Evolutionary conservation across 2,888 invertebrate genomes (phyloP).

Genomic region (Caenorhabditis sp.): DNA sequence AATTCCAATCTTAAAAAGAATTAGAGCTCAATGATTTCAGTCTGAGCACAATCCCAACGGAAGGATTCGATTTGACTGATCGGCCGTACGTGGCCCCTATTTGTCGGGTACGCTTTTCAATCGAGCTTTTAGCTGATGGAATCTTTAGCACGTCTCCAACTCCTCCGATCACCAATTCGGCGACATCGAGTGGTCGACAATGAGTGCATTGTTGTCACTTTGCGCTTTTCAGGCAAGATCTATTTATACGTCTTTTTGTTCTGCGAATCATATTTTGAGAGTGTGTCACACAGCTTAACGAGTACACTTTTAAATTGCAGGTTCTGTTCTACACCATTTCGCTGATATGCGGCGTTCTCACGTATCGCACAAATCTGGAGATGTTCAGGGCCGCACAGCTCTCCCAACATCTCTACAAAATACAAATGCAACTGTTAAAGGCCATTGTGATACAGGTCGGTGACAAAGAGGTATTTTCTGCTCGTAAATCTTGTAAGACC

Average conservation of each 20-base stretch:
- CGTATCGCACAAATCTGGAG: slow-evolving; percentile 10
- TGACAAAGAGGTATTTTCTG: no score
- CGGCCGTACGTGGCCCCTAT: slow-evolving; percentile 2
- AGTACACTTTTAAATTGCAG: slow-evolving; percentile 10
- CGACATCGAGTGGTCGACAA: slow-evolving; percentile 24
- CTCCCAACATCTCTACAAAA: slow-evolving; percentile 18
- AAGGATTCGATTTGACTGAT: slow-evolving; percentile 9
- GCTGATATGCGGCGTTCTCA: slow-evolving; percentile 19
- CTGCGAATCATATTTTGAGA: neutral
- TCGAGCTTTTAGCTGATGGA: neutral
- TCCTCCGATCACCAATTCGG: slow-evolving; percentile 11
- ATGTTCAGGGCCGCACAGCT: slow-evolving; percentile 17
- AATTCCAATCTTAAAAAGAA: neutral
- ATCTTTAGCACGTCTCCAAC: slow-evolving; percentile 21
- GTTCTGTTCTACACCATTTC: slow-evolving; percentile 33
- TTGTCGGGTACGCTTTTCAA: slow-evolving; percentile 1
- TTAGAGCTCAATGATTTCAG: slow-evolving; percentile 4
- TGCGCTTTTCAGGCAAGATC: slow-evolving; percentile 19
- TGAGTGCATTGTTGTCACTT: slow-evolving; percentile 22
- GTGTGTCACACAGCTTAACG: neutral
- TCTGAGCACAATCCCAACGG: neutral
- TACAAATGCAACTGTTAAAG: slow-evolving; percentile 22
- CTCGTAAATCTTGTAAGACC: no score
- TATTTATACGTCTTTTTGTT: neutral
- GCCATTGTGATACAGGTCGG: slow-evolving; percentile 27